These are phyloP conservation scores for Cladopsammia gracilis DNA, from an alignment of 64 coral and sea anemone species.

Conservation along the genomic window DNA sequence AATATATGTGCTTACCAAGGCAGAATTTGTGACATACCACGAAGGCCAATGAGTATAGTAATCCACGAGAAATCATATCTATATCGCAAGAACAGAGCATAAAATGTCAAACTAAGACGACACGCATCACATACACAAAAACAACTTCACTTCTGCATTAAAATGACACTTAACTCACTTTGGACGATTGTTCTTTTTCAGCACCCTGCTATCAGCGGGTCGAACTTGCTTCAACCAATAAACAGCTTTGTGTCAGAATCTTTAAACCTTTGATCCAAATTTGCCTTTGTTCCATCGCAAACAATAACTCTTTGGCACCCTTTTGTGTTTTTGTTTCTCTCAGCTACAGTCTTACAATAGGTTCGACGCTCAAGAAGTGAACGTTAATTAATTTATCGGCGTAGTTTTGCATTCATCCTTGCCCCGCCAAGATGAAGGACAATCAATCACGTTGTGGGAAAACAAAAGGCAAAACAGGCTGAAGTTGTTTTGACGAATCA, in stretches of 20 bases:
- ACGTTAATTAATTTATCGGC: constrained; percentile 21
- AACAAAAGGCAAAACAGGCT: not conserved
- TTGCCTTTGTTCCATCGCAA: not conserved
- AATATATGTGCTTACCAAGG: not conserved
- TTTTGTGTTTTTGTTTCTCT: constrained; percentile 24
- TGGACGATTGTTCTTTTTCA: not conserved
- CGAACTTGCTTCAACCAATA: constrained; percentile 13
- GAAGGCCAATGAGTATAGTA: not conserved
- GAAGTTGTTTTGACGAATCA: not conserved
- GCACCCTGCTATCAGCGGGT: constrained; percentile 15
- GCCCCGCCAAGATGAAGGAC: not conserved
- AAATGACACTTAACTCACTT: not conserved
- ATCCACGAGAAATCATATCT: not conserved
- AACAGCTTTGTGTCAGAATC: not conserved
- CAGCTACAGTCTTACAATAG: not conserved
- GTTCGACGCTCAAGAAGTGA: not conserved
- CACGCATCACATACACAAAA: not conserved
- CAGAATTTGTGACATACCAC: not conserved
- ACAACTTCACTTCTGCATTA: not conserved
- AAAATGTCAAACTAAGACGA: not conserved
- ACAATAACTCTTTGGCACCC: constrained; percentile 18
- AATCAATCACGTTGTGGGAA: not conserved
- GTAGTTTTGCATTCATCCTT: not conserved
- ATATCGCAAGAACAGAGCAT: no score
- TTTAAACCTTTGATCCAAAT: not conserved